Conservation (phyloP, 1,140 invertebrate genomes). For the Bicyclus anynana region DNA sequence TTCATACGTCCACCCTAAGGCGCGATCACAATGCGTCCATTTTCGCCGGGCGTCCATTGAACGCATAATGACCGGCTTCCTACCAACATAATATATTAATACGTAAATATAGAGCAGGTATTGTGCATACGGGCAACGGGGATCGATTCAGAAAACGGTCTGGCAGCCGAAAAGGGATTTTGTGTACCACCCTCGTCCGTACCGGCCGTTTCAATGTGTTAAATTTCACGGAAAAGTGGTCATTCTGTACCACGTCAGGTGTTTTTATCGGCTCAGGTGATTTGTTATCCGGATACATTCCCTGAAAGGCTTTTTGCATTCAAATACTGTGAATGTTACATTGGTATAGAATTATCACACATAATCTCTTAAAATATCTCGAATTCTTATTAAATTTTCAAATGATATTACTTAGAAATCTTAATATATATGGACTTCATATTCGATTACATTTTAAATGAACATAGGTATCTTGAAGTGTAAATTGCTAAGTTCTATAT, state of each 20-base stretch:
- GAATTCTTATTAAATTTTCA: no score
- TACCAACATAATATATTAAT: slow-evolving; percentile 29
- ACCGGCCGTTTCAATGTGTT: slow-evolving; percentile 36
- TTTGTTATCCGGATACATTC: slow-evolving; percentile 14
- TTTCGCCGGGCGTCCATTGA: slow-evolving; percentile 36
- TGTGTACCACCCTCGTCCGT: slow-evolving; percentile 40
- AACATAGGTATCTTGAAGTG: no score
- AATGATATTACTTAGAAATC: no score
- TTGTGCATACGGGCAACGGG: slow-evolving; percentile 33
- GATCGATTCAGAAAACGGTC: slow-evolving; percentile 50
- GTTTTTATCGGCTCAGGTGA: slow-evolving; percentile 28
- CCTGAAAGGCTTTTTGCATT: neutral
- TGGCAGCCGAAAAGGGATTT: slow-evolving; percentile 44
- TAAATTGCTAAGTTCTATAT: no score
- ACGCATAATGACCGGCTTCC: slow-evolving; percentile 42
- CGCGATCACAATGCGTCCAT: slow-evolving; percentile 40
- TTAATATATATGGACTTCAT: no score
- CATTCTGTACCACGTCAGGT: slow-evolving; percentile 28
- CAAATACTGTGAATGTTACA: no score
- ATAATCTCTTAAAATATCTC: no score
- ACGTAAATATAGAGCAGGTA: slow-evolving; percentile 40
- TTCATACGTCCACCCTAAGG: slow-evolving; percentile 33
- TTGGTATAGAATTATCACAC: no score
- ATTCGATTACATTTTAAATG: no score
- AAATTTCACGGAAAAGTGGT: slow-evolving; percentile 36